Percentiles rank a stretch among this genome's conserved stretches.
These are phyloP conservation scores for Psilopsiagon aymara DNA, from an alignment of 2,113 vertebrate species.

Conservation along the genomic window DNA sequence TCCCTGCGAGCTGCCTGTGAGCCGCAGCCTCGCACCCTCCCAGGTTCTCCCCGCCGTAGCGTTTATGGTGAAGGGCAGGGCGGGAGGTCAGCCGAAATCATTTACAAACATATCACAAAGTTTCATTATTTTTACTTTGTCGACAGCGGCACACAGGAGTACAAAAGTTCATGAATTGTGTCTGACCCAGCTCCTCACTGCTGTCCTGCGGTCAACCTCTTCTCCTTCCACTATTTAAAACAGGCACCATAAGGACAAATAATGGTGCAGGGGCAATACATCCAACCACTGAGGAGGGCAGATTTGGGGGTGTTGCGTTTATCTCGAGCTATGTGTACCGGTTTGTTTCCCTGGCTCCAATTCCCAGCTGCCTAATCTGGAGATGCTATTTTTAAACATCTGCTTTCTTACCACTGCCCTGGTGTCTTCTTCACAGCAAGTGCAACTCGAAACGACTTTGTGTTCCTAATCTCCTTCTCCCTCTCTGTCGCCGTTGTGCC, in stretches of 20 bases:
- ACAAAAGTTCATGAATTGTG: slow-evolving; percentile 87
- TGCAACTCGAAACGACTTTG: slow-evolving; percentile 25
- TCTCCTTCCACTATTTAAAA: slow-evolving; percentile 46
- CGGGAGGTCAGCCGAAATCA: slow-evolving; percentile 90
- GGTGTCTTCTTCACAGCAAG: slow-evolving; percentile 13
- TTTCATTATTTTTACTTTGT: slow-evolving; percentile 90
- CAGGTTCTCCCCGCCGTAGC: slow-evolving; percentile 65
- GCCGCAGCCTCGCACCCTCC: slow-evolving; percentile 65
- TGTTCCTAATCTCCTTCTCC: neutral
- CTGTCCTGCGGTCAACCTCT: slow-evolving; percentile 63
- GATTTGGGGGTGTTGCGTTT: slow-evolving; percentile 30
- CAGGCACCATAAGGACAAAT: slow-evolving; percentile 60
- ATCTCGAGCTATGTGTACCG: neutral
- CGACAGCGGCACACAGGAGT: slow-evolving; percentile 86
- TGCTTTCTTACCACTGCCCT: neutral
- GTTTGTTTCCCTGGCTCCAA: neutral
- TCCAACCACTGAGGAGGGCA: slow-evolving; percentile 35
- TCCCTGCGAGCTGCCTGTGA: slow-evolving; percentile 39
- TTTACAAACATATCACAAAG: slow-evolving; percentile 94
- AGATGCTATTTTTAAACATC: slow-evolving; percentile 1
- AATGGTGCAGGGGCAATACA: slow-evolving; percentile 46
- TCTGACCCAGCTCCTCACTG: slow-evolving; percentile 78
- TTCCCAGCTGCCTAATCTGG: neutral
- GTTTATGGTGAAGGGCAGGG: slow-evolving; percentile 87
- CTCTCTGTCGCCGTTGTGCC: neutral